Base-by-base conservation (phyloP, 2,113 vertebrate genomes). In the Emydura subglobosa region DNA sequence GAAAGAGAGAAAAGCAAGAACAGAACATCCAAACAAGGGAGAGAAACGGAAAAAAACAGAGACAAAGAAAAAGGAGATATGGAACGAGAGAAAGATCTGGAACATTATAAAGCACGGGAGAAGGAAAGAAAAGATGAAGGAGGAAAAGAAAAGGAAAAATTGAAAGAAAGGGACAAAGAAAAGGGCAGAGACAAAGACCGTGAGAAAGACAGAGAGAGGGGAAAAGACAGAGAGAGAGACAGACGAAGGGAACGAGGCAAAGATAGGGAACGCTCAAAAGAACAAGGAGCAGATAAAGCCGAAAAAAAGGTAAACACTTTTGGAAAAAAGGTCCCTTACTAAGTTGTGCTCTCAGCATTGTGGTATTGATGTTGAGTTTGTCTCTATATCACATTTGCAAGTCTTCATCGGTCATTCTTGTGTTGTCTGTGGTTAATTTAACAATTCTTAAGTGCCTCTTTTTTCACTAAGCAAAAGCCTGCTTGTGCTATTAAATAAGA, bases 221-320 rank as follows among this genome's bases (percentile, higher is more conserved):
- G 97, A 54, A 97, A 94, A 76, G 98, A 98, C 21, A 89, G 78
- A 76, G 98, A 98, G 91, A 97, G 95, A 87, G 98, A 98, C 44
- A 98, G 93, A 76, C 97, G 97, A 1, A 93, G 85, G 53, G 97
- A 97, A 81, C 97, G 94, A 91, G 97, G 91, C 34, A 98, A 97
- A 42, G 96, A 96, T 2, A 93, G 87, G 27, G 98, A 98, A 11
- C 96, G 24, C 6, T 42, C 89, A 16, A 96, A 88, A 89, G 98
- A 98, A 17, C 95, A 95, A 1, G 96, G 92, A 34, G 91, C 88
- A n/a, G 98, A 96, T 9, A 97, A 95, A 94, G 92, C 83, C 10
- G 98, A 98, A 94, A 98, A 44, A 93, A 99, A 98, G 98, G 98
- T 98, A 94, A 95, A 29, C 10, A 3, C 44, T 14, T 29, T n/a